Conservation (phyloP, 2,888 invertebrate genomes). For the Timandra comae region DNA sequence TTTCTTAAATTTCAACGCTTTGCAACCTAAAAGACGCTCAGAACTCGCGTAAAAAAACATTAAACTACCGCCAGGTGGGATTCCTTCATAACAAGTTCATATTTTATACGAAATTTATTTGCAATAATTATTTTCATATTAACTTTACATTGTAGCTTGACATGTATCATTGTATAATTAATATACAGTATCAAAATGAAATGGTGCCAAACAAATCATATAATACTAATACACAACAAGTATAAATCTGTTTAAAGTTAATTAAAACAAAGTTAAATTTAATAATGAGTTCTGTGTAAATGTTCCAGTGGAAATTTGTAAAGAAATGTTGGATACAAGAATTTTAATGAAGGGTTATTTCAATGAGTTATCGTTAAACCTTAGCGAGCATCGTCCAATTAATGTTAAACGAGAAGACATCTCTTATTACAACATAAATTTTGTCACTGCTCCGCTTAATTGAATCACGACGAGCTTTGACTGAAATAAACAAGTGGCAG, state of each 20-base stretch:
- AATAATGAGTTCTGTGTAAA: too few relatives aligned
- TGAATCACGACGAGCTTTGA: constrained; percentile 38
- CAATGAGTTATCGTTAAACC: constrained; percentile 43
- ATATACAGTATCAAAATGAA: too few relatives aligned
- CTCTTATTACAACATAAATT: constrained; percentile 53
- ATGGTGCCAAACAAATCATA: too few relatives aligned
- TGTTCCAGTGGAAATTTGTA: constrained; percentile 2
- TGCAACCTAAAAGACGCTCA: constrained; percentile 25
- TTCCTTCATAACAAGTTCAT: too few relatives aligned
- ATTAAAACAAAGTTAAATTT: too few relatives aligned
- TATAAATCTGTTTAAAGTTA: too few relatives aligned
- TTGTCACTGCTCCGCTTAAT: constrained; percentile 42
- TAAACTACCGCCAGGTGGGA: neutral
- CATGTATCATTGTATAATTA: too few relatives aligned
- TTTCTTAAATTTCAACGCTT: constrained; percentile 36
- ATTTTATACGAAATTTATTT: too few relatives aligned
- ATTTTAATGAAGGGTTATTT: constrained; percentile 28
- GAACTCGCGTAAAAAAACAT: constrained; percentile 11
- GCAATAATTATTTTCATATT: too few relatives aligned
- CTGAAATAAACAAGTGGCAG: constrained; percentile 31
- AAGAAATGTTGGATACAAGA: constrained; percentile 8
- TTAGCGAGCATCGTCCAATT: constrained; percentile 47
- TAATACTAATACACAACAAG: too few relatives aligned
- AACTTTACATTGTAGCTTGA: too few relatives aligned
- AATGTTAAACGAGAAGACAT: constrained; percentile 48